Base-by-base conservation (phyloP, 1,140 invertebrate genomes). In the Eriosoma lanigerum region DNA sequence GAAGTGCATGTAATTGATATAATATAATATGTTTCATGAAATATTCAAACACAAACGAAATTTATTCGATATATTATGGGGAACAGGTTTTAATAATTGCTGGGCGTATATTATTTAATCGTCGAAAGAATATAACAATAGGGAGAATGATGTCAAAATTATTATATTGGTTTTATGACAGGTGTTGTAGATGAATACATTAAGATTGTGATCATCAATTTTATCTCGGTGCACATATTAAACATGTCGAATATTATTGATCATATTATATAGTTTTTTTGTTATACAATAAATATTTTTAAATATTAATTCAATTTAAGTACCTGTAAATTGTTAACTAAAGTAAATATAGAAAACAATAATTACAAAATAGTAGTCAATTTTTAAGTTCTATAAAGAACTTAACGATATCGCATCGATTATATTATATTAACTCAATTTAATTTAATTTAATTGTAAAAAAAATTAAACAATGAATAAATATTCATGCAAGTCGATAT, bases 41-140 rank as follows among this genome's bases (percentile, higher is more conserved):
- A 29, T 26, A 19, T 60, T 60, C 15, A 6, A 26, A 60, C 24
- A 60, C 15, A 15, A n/a, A n/a, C 6, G 12, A 50, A 29, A 70
- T 26, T 52, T 52, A 52, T 52, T 52, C 12, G 4, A 29, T n/a
- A n/a, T n/a, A n/a, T n/a, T 15, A 38, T 19, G 29, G 12, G 5
- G 17, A n/a, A 52, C 24, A 21, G 26, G 68, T 72, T 50, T 50
- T 29, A 4, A 72, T 72, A 52, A 72, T 72, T 52, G 48, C 26
- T 52, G 68, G 68, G 68, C 26, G 68, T 72, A n/a, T 46, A 1
- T 4, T 8, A 38, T n/a, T n/a, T 38, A 8, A 38, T 38, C 46
- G 19, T 24, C 2, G 46, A 52, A 19, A 50, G 24, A 38, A 38
- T 3, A n/a, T 19, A 50, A 72, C 68, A 72, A 72, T 72, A 32